Base-by-base conservation (phyloP, 1,140 invertebrate genomes). In the Bathynomus jamesi region DNA sequence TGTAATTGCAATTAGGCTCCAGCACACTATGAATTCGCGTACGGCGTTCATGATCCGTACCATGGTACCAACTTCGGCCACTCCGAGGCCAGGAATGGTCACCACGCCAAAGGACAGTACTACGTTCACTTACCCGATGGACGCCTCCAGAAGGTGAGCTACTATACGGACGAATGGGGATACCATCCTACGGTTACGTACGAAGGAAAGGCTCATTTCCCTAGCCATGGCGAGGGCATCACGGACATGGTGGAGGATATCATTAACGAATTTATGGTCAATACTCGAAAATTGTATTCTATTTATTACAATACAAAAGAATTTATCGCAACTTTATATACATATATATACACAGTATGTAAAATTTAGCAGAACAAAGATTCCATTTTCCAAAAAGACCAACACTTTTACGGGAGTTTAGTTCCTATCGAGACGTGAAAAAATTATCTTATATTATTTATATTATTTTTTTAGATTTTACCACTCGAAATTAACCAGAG, bases 181-280 rank as follows among this genome's bases (percentile, higher is more conserved):
- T 74, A 69, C 72, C 72, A 66, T 21, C 72, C 72, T 24, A 66
- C 65, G 11, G 68, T 74, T 21, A 74, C 72, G 46, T 74, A 69
- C 67, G 72, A 74, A 40, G 72, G 72, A 10, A 29, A 69, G 63
- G 72, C 72, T 21, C 68, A 74, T 30, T 74, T 65, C 72, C 72
- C 72, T n/a, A 5, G n/a, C 21, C 30, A n/a, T 28, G 60, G 60
- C 31, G 60, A 67, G 65, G 65, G 30, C 60, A 67, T 27, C 11
- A 53, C 11, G 21, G 46, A 11, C 46, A 53, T 21, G 61, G 61
- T 24, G 5, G 21, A 7, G 32, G 32, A 7, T 40, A 40, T 40
- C 32, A 40, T 40, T 40, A 40, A 40, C 17, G 32, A 17, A 17
- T 17, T n/a, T n/a, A n/a, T n/a, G n/a, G n/a, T n/a, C n/a, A n/a